Evolutionary conservation across 2,113 vertebrate genomes (phyloP), one percentile per base, ranked within the genome.

Genomic region (Dicentrarchus labrax): DNA sequence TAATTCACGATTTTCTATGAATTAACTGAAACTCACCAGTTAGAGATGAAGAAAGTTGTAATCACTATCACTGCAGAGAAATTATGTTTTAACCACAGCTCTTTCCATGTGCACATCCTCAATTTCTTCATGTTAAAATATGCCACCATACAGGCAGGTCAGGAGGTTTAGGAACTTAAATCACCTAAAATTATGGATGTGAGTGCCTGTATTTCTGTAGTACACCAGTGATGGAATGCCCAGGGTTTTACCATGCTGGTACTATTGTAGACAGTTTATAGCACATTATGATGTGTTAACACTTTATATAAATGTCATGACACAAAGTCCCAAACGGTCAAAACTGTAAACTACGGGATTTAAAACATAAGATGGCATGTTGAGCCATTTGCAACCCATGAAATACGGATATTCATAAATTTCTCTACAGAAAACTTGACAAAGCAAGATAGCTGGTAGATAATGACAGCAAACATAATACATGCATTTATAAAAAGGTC

Each of bases 221-320:
- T 60, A 71, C 24, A 24, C 4, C 45, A 21, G 41, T 30, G 62
- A 80, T 77, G 68, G 36, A 77, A 64, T 56, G 72, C 47, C 30
- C 54, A n/a, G 16, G 72, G 38, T 12, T 77, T 64, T 9, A 48
- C n/a, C 12, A 17, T 22, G 24, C 15, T 43, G 1, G 53, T 16
- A 21, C 24, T n/a, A 2, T 24, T 65, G 13, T 8, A 8, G 10
- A 39, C 8, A 24, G 8, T 68, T 47, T 68, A 38, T 8, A 4
- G 10, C 43, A 22, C 22, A 21, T 61, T 21, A 24, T 66, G 74
- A 50, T 30, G 30, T 30, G 30, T 30, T 30, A 30, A 30, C 30
- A 30, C 30, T 30, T 30, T 30, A 30, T 30, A 30, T 30, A 30
- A 30, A 30, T 30, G 2, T 30, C 30, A 30, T 30, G 30, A 30